These are phyloP conservation scores for Monarcha castaneiventris DNA, from an alignment of 2,113 vertebrate species.

Conservation along the genomic window DNA sequence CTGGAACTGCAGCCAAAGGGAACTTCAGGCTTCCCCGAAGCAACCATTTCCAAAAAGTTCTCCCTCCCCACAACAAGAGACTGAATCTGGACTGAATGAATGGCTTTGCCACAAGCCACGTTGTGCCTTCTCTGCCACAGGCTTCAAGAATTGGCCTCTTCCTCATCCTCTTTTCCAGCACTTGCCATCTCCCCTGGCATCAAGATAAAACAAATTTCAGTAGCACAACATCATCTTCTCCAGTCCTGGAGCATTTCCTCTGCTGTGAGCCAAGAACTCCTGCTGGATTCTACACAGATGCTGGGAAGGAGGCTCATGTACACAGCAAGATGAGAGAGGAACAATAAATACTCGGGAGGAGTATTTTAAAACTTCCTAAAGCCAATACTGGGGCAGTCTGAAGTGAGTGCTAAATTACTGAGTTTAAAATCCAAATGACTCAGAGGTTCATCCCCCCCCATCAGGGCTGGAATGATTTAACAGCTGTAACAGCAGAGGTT, in stretches of 20 bases:
- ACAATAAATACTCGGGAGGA: background rate
- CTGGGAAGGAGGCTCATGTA: background rate
- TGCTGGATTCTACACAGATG: background rate
- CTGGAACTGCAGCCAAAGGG: background rate
- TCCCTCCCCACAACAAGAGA: background rate
- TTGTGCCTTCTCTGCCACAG: background rate
- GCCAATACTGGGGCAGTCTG: background rate
- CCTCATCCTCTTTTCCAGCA: background rate
- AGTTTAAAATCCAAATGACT: constrained; percentile 22
- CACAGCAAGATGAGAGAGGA: background rate
- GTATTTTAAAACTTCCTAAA: background rate
- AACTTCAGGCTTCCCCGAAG: background rate
- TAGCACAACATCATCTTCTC: background rate
- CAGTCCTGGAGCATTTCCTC: background rate
- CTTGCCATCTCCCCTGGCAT: background rate
- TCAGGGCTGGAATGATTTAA: background rate
- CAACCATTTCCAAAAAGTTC: background rate
- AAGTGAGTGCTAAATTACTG: background rate
- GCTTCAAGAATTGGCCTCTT: background rate
- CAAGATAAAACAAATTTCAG: background rate
- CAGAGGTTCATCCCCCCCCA: constrained; percentile 2
- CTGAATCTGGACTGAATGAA: background rate
- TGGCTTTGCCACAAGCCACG: constrained; percentile 25
- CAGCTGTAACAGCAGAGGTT: constrained; percentile 28
- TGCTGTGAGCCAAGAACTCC: background rate